Base-by-base conservation (phyloP, 2,888 invertebrate species). In the Steinernema scapterisci region DNA sequence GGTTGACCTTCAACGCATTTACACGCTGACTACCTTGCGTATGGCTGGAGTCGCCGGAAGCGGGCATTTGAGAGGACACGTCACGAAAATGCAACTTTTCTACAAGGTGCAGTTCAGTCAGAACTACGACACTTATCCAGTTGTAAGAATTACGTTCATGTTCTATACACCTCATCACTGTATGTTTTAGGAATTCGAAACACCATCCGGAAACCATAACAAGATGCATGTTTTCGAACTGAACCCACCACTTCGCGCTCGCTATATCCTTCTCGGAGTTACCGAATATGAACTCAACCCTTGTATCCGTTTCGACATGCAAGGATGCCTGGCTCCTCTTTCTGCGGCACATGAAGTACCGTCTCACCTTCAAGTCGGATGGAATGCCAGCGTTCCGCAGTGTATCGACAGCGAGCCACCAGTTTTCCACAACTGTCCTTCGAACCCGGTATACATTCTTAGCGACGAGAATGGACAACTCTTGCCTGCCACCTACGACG, bases 281-380 rank as follows among this genome's bases (percentile, higher is more conserved):
- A 95, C 96, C 0, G 95, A 95, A 87, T 96, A 95, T 87, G 95
- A 95, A 92, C 95, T 95, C 83, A 95, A 95, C 85, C 95, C 95
- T 73, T 97, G 96, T 88, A 90, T 97, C 84, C 95, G 95, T 88
- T 96, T 97, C 86, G 96, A 96, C 89, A 89, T 97, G 70, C 94
- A 95, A 93, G 96, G 96, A 45, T 97, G 96, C 88, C 94, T 95
- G 86, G 89, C 88, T 16, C 87, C 87, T 0, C 73, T 83, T 0
- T 80, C 83, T 13, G 71, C 81, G 0, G 75, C 80, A n/a, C 83
- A 85, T 72, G 87, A 87, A 71, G 75, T 83, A 45, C 85, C 86
- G 11, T 78, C 80, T 1, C 84, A 86, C 77, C 79, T 86, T 11
- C 82, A 83, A 74, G 87, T 88, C 51, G 87, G 87, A 9, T 87